Base-by-base conservation (phyloP, 2,888 invertebrate genomes). In the Copidosoma aretas region DNA sequence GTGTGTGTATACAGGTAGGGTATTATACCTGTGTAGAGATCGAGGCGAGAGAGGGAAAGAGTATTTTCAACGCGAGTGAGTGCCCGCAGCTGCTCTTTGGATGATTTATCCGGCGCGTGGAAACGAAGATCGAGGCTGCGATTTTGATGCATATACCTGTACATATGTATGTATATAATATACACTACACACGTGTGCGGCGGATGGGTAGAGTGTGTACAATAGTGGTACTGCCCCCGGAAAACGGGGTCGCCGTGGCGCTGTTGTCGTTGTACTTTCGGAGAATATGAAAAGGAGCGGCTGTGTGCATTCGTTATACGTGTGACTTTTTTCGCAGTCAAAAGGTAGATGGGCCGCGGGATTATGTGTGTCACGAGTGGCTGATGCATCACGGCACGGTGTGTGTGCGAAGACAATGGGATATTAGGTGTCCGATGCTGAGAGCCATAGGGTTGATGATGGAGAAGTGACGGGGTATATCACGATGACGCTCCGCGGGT, bases 31-130 rank as follows among this genome's bases (percentile, higher is more conserved):
- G n/a, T n/a, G n/a, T n/a, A n/a, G n/a, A n/a, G n/a, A n/a, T n/a
- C 12, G 17, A 46, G 15, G 17, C 43, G 43, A 4, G 43, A 14
- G 41, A 41, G 10, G 41, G 8, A 14, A 14, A 41, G 41, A 46
- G 32, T 32, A 8, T 32, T 32, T 32, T 32, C 32, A 32, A 32
- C 4, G 32, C 32, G 3, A 32, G 43, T 12, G 14, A 14, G 43
- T 12, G 43, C 43, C 43, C 12, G 43, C 43, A 17, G 43, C 32
- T 32, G 43, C 43, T 46, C 32, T 32, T 32, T 32, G 32, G 32
- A 32, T 70, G 70, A 70, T 70, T 70, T 70, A 70, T 56, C 56
- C 43, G 12, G 43, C 43, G 60, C 22, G 57, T 24, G 51, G 57
- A 25, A 49, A 39, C 46, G 41, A 59, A 67, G 70, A 70, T 70